Evolutionary conservation across 2,113 vertebrate genomes (phyloP).

Genomic region (Syrrhaptes paradoxus): DNA sequence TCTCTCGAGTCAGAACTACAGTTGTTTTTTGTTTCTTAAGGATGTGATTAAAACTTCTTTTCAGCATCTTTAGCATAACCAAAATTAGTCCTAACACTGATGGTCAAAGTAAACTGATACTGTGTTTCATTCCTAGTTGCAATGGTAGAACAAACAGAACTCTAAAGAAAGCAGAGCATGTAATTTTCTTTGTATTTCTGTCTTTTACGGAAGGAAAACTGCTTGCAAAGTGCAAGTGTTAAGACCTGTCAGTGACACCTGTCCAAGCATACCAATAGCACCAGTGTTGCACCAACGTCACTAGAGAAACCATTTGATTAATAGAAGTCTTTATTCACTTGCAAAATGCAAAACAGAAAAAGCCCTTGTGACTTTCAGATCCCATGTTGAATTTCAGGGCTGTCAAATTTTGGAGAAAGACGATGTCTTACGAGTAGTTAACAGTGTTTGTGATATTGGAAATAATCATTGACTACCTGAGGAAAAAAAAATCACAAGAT

Average conservation of each 20-base stretch:
- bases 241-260: background rate
- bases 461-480: background rate
- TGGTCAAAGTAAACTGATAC: background rate
- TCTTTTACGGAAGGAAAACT: background rate
- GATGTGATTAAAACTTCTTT: background rate
- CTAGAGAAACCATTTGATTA: background rate
- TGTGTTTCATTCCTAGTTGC: background rate
- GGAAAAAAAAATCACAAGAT: background rate
- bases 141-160: background rate
- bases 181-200: background rate
- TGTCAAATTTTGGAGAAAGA: background rate
- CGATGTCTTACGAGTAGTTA: background rate
- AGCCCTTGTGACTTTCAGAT: background rate
- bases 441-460: background rate
- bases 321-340: background rate
- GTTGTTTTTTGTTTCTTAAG: background rate
- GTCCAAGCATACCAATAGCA: background rate
- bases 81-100: background rate
- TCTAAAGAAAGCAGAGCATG: background rate
- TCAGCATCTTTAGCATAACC: background rate
- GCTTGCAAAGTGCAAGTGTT: background rate
- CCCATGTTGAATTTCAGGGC: background rate
- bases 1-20: background rate
- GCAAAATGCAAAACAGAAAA: background rate
- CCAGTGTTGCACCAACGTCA: background rate